Conservation (phyloP, 2,797 vertebrate genomes). For the Lagocephalus sceleratus region DNA sequence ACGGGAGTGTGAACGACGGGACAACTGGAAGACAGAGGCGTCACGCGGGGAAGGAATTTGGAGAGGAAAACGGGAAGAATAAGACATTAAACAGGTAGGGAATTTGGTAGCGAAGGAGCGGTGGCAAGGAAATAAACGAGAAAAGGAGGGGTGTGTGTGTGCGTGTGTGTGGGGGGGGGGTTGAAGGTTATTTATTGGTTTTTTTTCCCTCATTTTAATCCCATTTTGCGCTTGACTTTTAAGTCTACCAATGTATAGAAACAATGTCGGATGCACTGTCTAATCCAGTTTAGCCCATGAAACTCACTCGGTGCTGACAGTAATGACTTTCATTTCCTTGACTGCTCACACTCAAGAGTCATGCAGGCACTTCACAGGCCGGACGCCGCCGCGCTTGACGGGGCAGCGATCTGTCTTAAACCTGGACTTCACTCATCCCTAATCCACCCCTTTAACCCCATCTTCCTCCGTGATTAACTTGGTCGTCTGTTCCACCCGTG, state of each 20-base stretch:
- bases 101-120: constrained; percentile 38
- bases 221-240: constrained; percentile 81
- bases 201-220: constrained; percentile 74
- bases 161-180: constrained; percentile 19
- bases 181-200: constrained; percentile 76
- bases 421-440: constrained; percentile 52
- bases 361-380: constrained; percentile 60
- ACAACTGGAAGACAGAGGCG: constrained; percentile 30
- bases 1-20: constrained; percentile 38
- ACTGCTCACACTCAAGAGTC: constrained; percentile 44
- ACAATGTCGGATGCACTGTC: constrained; percentile 77
- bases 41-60: constrained; percentile 37
- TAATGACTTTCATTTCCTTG: constrained; percentile 78
- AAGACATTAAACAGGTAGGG: constrained; percentile 52
- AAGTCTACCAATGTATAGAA: constrained; percentile 79
- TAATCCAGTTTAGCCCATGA: constrained; percentile 81
- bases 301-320: constrained; percentile 71
- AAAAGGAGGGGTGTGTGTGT: constrained; percentile 32
- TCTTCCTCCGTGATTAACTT: constrained; percentile 50
- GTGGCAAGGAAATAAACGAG: constrained; percentile 42
- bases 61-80: constrained; percentile 30
- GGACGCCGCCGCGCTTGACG: constrained; percentile 60
- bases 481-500: constrained; percentile 46
- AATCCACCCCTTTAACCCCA: constrained; percentile 59
- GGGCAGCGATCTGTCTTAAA: constrained; percentile 53